phyloP scores from a whole-genome alignment of 2,797 vertebrate genomes.

The Centroberyx gerrardi region DNA sequence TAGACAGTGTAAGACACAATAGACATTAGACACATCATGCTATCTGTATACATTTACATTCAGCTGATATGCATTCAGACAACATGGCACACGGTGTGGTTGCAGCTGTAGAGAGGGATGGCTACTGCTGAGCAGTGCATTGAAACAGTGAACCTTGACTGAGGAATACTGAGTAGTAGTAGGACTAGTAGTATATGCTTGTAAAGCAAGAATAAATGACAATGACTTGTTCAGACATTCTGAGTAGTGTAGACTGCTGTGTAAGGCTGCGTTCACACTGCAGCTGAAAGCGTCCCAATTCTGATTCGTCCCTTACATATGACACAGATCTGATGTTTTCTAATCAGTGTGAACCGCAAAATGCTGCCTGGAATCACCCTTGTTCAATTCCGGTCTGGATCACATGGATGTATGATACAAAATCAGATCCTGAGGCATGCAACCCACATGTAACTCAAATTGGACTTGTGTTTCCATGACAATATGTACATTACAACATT shows the following conservation, averaged over 20 bases:
- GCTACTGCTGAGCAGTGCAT: constrained; percentile 60
- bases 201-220: constrained; percentile 41
- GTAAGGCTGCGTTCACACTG: constrained; percentile 30
- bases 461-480: too few relatives aligned
- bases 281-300: constrained; percentile 7
- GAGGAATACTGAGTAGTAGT: constrained; percentile 71
- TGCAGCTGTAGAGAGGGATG: constrained; percentile 48
- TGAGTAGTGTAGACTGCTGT: constrained; percentile 23
- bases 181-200: constrained; percentile 63
- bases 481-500: too few relatives aligned
- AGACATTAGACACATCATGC: constrained; percentile 43
- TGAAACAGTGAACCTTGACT: constrained; percentile 63
- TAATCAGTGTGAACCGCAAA: too few relatives aligned
- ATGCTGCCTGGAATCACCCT: too few relatives aligned
- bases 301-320: too few relatives aligned
- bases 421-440: too few relatives aligned
- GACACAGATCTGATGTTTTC: not conserved
- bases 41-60: constrained; percentile 63
- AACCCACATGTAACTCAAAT: too few relatives aligned
- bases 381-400: not conserved
- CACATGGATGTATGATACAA: constrained; percentile 9
- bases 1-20: constrained; percentile 38
- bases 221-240: too few relatives aligned
- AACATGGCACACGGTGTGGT: constrained; percentile 49
- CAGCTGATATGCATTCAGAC: constrained; percentile 57